Percentiles rank a stretch among this genome's conserved stretches.
Evolutionary conservation across 92 coral and sea anemone genomes (phyloP).

Genomic region (Zoanthus solanderi): DNA sequence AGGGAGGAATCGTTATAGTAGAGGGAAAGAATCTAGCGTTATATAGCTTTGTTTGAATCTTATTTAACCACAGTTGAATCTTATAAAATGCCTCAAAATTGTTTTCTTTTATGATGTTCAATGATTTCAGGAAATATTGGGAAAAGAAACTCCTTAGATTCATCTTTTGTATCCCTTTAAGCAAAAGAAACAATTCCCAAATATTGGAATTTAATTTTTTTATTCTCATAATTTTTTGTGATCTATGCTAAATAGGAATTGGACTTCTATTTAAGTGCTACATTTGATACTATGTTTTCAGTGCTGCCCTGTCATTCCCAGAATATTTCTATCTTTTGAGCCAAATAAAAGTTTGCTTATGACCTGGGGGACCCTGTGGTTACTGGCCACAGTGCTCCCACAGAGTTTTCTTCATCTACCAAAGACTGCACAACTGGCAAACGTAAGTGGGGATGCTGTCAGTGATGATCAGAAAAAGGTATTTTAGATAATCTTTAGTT

Average conservation of each 20-base stretch:
- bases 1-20: no score
- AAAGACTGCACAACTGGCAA: not conserved
- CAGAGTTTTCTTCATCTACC: constrained; percentile 5
- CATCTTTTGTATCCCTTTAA: no score
- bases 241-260: not conserved
- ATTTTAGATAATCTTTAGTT: not conserved
- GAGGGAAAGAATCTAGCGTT: no score
- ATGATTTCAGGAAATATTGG: no score
- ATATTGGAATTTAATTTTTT: no score
- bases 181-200: no score
- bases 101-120: no score
- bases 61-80: no score
- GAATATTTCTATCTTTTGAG: not conserved
- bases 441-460: not conserved
- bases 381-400: constrained; percentile 42
- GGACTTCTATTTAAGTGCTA: not conserved
- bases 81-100: no score
- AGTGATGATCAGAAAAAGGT: constrained; percentile 18
- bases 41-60: no score
- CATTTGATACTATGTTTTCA: not conserved
- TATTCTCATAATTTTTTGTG: no score
- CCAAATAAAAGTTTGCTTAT: constrained; percentile 25
- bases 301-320: constrained; percentile 34
- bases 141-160: no score
- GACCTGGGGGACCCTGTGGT: constrained; percentile 36